Evolutionary conservation across 2,797 vertebrate genomes (phyloP).

Genomic region (Coccyzus lansbergi): DNA sequence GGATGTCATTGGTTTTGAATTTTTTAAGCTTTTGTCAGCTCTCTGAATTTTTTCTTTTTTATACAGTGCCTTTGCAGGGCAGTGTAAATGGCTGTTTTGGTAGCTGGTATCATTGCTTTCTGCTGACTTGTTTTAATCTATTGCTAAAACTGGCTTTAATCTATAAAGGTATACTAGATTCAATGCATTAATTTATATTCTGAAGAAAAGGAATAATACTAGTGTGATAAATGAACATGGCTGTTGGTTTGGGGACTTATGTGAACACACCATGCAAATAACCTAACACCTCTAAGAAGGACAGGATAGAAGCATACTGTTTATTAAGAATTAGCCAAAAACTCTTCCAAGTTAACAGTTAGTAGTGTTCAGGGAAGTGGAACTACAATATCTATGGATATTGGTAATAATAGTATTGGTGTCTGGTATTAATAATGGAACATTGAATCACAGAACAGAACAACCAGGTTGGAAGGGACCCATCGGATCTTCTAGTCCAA

Average conservation of each 20-base stretch:
- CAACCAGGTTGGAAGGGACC: no score
- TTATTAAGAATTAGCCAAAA: background rate
- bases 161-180: background rate
- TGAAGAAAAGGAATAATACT: background rate
- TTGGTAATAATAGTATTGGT: background rate
- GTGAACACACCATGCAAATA: background rate
- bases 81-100: background rate
- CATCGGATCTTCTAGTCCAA: no score
- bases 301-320: background rate
- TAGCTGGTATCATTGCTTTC: background rate
- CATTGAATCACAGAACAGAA: no score
- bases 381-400: background rate
- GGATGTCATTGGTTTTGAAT: fast-evolving
- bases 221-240: background rate
- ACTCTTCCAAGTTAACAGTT: background rate
- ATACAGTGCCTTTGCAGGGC: no score
- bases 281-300: fast-evolving
- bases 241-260: background rate
- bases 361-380: background rate
- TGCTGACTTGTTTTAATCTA: background rate
- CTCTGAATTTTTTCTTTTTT: background rate
- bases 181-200: background rate
- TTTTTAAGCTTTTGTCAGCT: background rate
- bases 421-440: background rate
- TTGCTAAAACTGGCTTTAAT: background rate